Evolutionary conservation across 2,888 invertebrate species (phyloP).

Genomic region (Gymnocheta viridis): DNA sequence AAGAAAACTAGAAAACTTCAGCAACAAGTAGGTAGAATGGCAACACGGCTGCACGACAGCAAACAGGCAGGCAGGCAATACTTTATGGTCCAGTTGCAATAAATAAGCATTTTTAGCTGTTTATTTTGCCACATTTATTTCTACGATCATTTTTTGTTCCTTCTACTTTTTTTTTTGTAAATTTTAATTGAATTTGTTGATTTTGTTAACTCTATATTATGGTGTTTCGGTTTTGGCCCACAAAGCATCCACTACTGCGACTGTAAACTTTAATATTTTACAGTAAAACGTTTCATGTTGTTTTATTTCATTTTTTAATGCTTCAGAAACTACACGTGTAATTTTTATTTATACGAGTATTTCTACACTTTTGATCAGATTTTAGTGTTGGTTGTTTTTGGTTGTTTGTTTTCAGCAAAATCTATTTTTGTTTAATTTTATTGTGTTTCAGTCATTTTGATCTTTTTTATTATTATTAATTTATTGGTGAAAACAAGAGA

Average conservation of each 20-base stretch:
- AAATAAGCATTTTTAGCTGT: constrained; percentile 36
- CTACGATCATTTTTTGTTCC: neutral
- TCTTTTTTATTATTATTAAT: neutral
- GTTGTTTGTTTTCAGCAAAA: neutral
- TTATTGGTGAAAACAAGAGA: constrained; percentile 33
- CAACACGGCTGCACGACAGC: neutral
- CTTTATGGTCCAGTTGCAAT: constrained; percentile 65
- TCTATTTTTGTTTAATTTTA: neutral
- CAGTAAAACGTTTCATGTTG: constrained; percentile 12
- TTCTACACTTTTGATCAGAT: constrained; percentile 16
- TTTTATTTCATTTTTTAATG: neutral
- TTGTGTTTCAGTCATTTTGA: neutral
- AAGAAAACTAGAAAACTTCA: constrained; percentile 18
- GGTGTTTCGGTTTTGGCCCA: constrained; percentile 11
- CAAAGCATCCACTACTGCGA: neutral
- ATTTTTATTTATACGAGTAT: constrained; percentile 10
- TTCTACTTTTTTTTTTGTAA: neutral
- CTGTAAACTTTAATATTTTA: constrained; percentile 1
- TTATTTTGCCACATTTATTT: neutral
- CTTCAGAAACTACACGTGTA: constrained; percentile 51
- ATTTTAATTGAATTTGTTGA: constrained; percentile 35
- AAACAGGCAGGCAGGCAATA: constrained; percentile 39
- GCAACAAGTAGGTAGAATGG: constrained; percentile 59
- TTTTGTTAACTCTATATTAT: constrained; percentile 7
- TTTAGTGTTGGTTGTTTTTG: neutral